phyloP scores from a whole-genome alignment of 2,888 invertebrate species.

The Allygus modestus region DNA sequence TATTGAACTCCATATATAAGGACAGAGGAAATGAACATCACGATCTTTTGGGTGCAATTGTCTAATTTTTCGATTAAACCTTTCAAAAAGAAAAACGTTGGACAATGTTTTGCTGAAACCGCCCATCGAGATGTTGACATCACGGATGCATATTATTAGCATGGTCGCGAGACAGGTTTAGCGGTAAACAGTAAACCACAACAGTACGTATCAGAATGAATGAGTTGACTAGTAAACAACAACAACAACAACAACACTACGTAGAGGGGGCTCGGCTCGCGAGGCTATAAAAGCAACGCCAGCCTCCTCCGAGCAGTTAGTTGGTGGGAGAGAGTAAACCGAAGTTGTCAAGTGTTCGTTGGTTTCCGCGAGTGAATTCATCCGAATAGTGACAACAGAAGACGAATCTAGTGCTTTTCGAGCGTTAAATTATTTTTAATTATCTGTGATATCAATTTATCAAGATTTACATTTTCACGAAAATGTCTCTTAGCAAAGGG shows the following conservation, averaged over 20 bases:
- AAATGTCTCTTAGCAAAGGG: constrained; percentile 62
- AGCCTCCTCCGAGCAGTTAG: background rate
- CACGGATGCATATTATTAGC: too few species aligned
- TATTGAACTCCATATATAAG: too few species aligned
- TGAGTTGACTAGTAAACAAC: constrained; percentile 21
- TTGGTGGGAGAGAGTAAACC: background rate
- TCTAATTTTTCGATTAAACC: too few species aligned
- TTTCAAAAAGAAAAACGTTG: too few species aligned
- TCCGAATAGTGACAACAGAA: constrained; percentile 11
- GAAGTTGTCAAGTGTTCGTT: constrained; percentile 26
- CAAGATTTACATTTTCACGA: constrained; percentile 1
- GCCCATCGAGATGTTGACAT: too few species aligned
- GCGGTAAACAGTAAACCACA: background rate
- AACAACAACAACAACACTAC: constrained; percentile 32
- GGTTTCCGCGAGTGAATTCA: constrained; percentile 30
- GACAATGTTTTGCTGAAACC: too few species aligned
- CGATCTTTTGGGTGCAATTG: too few species aligned
- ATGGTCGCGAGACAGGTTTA: background rate
- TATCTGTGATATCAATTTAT: background rate
- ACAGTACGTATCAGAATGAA: constrained; percentile 5
- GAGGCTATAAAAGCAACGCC: constrained; percentile 14
- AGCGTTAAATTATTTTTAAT: background rate
- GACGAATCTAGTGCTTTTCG: constrained; percentile 3
- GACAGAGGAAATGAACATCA: too few species aligned
- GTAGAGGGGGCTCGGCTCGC: constrained; percentile 9